Percentiles rank a stretch among this genome's conserved stretches.
phyloP scores from a whole-genome alignment of 2,113 vertebrate genomes.

The Cavia porcellus region DNA sequence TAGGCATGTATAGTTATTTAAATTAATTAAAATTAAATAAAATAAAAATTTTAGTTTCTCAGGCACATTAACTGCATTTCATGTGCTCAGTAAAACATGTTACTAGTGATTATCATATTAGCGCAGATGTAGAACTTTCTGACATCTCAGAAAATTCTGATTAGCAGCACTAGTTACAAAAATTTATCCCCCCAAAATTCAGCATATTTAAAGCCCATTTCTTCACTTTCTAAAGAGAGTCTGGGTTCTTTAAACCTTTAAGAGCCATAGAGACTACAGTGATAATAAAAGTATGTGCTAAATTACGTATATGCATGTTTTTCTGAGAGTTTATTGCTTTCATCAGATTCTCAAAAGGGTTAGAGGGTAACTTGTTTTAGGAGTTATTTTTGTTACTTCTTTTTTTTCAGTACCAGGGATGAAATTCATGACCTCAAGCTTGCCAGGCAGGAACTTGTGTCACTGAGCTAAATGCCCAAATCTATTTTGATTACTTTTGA shows the following conservation, averaged over 20 bases:
- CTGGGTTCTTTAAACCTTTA: not conserved
- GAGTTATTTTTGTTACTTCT: conserved; percentile 43
- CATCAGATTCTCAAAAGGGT: conserved; percentile 44
- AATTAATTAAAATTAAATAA: conserved; percentile 54
- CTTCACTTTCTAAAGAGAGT: conserved; percentile 42
- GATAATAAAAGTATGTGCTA: conserved; percentile 34
- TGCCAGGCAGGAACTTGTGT: too few relatives aligned
- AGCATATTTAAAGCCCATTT: conserved; percentile 48
- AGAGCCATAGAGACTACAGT: not conserved
- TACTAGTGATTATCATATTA: conserved; percentile 36
- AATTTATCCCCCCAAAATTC: conserved; percentile 33
- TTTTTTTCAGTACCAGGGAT: too few relatives aligned
- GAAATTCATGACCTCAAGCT: too few relatives aligned
- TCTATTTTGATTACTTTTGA: conserved; percentile 31
- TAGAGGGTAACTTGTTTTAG: conserved; percentile 1
- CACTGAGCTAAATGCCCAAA: too few relatives aligned
- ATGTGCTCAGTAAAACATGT: not conserved
- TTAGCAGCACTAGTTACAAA: conserved; percentile 41
- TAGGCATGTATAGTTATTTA: conserved; percentile 23
- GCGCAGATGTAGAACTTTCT: not conserved
- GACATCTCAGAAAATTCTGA: conserved; percentile 49
- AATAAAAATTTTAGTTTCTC: conserved; percentile 7
- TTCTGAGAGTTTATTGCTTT: conserved; percentile 61
- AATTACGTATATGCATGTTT: conserved; percentile 33
- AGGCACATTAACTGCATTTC: conserved; percentile 34